Evolutionary conservation across 2,888 invertebrate species (phyloP).

Genomic region (Sthenelais limicola): DNA sequence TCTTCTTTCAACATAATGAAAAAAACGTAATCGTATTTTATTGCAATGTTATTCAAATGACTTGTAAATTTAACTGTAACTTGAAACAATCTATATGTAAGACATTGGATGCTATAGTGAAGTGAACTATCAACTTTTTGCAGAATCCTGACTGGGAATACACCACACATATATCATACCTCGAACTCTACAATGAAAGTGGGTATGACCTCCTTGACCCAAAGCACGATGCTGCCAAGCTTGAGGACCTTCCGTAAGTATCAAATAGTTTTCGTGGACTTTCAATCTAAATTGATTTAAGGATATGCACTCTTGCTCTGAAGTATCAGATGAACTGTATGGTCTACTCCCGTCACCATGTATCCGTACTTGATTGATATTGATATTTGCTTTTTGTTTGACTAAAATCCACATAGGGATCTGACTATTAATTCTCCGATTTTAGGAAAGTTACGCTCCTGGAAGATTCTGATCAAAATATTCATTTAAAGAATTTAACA

Average conservation of each 20-base stretch:
- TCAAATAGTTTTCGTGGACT: not conserved
- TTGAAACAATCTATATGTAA: no score
- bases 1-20: not conserved
- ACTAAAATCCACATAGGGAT: not conserved
- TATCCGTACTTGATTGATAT: no score
- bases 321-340: no score
- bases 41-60: no score
- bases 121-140: constrained; percentile 35
- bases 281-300: no score
- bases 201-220: constrained; percentile 73
- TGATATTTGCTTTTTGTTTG: no score
- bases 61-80: no score
- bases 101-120: no score
- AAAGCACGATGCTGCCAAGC: constrained; percentile 70
- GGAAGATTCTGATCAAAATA: constrained; percentile 72
- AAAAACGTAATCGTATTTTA: no score
- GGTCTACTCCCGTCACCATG: no score
- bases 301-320: no score
- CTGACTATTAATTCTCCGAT: not conserved
- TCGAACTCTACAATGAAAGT: constrained; percentile 73
- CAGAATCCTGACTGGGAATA: constrained; percentile 66
- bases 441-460: constrained; percentile 69
- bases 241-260: constrained; percentile 72
- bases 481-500: constrained; percentile 72
- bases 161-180: constrained; percentile 70